phyloP scores from a whole-genome alignment of 2,888 invertebrate species.

The Melanotus villosus region DNA sequence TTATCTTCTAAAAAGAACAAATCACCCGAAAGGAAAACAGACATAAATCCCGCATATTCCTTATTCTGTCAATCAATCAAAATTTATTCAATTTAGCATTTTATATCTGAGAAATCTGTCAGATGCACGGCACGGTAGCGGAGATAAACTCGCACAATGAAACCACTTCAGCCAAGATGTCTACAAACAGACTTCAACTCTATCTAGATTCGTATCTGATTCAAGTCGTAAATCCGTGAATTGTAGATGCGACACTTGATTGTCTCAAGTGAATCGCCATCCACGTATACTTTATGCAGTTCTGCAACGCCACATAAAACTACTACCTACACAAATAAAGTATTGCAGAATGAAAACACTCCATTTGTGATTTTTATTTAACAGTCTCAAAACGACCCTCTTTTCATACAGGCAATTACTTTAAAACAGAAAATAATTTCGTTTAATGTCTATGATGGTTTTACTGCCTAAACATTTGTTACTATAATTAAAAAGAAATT shows the following conservation, averaged over 20 bases:
- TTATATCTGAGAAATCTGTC: constrained; percentile 61
- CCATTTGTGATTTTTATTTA: background rate
- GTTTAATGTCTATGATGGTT: too few species aligned
- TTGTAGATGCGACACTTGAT: constrained; percentile 56
- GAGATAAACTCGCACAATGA: constrained; percentile 59
- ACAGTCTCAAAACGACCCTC: background rate
- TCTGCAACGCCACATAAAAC: constrained; percentile 30
- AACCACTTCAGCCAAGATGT: constrained; percentile 58
- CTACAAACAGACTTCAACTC: constrained; percentile 54
- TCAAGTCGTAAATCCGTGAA: constrained; percentile 56
- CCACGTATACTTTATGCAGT: constrained; percentile 36
- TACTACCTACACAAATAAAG: constrained; percentile 7
- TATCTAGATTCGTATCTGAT: constrained; percentile 55
- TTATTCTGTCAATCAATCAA: constrained; percentile 55
- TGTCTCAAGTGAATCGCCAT: constrained; percentile 48
- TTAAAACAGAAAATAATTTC: too few species aligned
- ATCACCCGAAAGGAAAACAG: constrained; percentile 32
- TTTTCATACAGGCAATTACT: too few species aligned
- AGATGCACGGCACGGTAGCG: constrained; percentile 56
- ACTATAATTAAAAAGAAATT: too few species aligned
- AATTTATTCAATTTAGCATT: constrained; percentile 59
- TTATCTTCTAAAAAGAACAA: constrained; percentile 34
- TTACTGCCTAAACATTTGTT: too few species aligned
- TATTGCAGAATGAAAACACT: background rate
- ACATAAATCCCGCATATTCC: constrained; percentile 46